These are phyloP conservation scores for Ailuropoda melanoleuca DNA, from an alignment of 2,113 vertebrate species.

Conservation along the genomic window DNA sequence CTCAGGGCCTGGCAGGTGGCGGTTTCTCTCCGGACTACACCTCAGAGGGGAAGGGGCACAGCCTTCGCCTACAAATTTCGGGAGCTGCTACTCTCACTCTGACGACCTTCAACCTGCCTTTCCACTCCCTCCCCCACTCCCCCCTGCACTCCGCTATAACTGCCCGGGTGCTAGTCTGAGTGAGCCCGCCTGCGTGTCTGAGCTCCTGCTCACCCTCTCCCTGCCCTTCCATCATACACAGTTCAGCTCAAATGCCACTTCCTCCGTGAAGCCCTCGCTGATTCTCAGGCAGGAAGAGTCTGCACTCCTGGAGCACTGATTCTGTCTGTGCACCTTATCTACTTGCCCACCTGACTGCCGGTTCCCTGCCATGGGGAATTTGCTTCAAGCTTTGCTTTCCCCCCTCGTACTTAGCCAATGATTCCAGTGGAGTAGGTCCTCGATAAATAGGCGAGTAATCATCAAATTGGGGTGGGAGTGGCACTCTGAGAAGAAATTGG, in stretches of 20 bases:
- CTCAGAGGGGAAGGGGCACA: neutral
- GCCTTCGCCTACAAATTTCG: neutral
- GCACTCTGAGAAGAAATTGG: neutral
- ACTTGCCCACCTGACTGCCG: accelerated
- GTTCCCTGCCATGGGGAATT: neutral
- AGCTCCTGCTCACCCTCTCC: neutral
- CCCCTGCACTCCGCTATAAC: neutral
- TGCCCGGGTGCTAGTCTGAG: neutral
- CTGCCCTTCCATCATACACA: neutral
- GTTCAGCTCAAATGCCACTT: neutral
- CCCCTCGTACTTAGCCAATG: neutral
- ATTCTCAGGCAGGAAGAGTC: neutral
- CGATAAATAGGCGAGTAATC: neutral
- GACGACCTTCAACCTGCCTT: neutral
- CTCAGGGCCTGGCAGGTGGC: neutral
- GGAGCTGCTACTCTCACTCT: neutral
- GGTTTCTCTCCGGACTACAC: neutral
- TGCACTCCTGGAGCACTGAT: neutral
- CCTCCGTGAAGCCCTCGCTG: neutral
- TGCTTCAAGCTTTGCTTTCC: neutral
- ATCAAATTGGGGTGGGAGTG: neutral
- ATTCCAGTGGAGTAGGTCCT: neutral
- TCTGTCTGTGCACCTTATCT: neutral
- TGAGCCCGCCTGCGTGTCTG: neutral
- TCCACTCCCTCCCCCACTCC: neutral